A percentile compares a stretch with the other conserved stretches of the same genome.
Conservation (phyloP, 2,888 invertebrate species). For the Amphipoea oculea region DNA sequence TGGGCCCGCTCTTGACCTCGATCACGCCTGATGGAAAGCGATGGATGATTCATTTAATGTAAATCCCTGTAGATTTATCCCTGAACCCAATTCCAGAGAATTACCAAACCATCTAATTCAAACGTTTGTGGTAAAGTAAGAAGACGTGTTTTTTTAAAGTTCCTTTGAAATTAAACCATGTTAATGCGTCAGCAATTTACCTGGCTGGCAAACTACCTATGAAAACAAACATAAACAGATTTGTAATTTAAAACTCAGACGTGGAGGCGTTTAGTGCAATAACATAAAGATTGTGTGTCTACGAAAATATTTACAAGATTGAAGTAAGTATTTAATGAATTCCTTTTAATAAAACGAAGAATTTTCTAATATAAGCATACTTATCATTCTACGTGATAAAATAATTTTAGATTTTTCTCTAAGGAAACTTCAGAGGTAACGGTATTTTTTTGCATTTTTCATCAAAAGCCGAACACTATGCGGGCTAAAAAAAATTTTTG, state of each 20-base stretch:
- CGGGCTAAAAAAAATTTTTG: too few species aligned
- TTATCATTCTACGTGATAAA: too few species aligned
- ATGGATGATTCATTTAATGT: too few species aligned
- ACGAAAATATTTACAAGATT: slow-evolving; percentile 13
- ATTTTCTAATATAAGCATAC: background rate
- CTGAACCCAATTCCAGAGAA: background rate
- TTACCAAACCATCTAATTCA: background rate
- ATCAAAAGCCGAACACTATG: too few species aligned
- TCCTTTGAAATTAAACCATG: slow-evolving; percentile 19
- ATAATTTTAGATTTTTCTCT: too few species aligned
- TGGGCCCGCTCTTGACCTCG: too few species aligned
- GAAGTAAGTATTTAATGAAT: slow-evolving; percentile 15
- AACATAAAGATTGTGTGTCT: slow-evolving; percentile 27
- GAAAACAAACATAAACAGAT: slow-evolving; percentile 20
- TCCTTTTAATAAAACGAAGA: slow-evolving; percentile 2
- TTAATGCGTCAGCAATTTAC: slow-evolving; percentile 19
- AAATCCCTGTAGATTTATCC: background rate
- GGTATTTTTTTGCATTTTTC: too few species aligned
- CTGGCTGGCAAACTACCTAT: slow-evolving; percentile 8
- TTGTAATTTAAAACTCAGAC: slow-evolving; percentile 33
- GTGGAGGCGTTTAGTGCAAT: slow-evolving; percentile 7
- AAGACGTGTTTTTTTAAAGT: background rate
- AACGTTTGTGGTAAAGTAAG: background rate
- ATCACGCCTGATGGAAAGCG: too few species aligned
- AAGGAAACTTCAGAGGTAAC: too few species aligned